phyloP scores from a whole-genome alignment of 2,888 invertebrate genomes.

The Tethea ocularis region DNA sequence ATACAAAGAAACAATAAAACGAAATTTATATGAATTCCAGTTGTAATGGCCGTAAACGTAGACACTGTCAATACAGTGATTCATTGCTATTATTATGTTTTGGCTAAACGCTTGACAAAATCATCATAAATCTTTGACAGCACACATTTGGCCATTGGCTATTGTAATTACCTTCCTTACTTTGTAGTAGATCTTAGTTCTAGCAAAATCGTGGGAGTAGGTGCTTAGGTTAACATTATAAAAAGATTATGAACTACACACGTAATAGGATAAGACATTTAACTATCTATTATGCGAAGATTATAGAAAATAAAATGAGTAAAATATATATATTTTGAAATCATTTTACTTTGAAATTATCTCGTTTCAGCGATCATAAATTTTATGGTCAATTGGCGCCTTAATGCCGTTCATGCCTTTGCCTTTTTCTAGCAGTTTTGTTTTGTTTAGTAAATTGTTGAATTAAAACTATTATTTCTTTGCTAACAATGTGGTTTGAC shows the following conservation, averaged over 20 bases:
- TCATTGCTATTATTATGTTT: slow-evolving; percentile 20
- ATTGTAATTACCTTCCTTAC: slow-evolving; percentile 8
- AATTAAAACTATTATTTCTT: too few relatives aligned
- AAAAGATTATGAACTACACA: neutral
- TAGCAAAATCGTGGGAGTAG: neutral
- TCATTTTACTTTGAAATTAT: slow-evolving; percentile 28
- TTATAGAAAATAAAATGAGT: slow-evolving; percentile 14
- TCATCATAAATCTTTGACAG: slow-evolving; percentile 8
- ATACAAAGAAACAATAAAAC: slow-evolving; percentile 8
- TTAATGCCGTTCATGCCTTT: slow-evolving; percentile 13
- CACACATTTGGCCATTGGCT: neutral
- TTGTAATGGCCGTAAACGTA: slow-evolving; percentile 7
- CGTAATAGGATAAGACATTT: neutral
- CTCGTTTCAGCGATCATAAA: slow-evolving; percentile 29
- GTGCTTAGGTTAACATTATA: neutral
- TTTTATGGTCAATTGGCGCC: slow-evolving; percentile 27
- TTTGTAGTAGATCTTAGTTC: neutral
- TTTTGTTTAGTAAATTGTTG: neutral
- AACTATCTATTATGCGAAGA: neutral
- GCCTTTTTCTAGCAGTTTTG: neutral
- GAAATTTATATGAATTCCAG: slow-evolving; percentile 6
- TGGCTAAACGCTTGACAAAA: slow-evolving; percentile 19
- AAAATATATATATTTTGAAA: slow-evolving; percentile 21
- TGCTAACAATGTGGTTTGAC: too few relatives aligned
- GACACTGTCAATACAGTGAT: slow-evolving; percentile 5